Conservation (phyloP, 2,797 vertebrate species). For the Mycteria americana region DNA sequence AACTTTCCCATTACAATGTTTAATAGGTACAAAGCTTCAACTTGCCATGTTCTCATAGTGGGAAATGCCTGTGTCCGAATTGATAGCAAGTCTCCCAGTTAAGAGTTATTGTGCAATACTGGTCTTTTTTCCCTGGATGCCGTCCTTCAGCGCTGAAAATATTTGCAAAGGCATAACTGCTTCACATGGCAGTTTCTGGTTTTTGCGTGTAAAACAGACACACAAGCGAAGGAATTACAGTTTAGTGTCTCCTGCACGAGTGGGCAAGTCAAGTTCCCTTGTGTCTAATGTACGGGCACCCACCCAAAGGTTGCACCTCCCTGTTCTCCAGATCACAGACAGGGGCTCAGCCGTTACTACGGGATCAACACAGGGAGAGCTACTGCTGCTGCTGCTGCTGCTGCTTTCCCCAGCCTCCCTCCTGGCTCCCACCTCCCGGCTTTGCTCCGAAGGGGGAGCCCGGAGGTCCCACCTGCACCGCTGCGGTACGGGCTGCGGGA, state of each 20-base stretch:
- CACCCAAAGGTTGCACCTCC: no score
- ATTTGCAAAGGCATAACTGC: not conserved
- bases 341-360: rapidly evolving
- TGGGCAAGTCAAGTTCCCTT: not conserved
- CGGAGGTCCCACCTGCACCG: not conserved
- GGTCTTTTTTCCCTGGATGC: not conserved
- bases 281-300: not conserved
- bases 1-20: not conserved
- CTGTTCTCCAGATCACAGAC: no score
- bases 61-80: not conserved
- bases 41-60: not conserved
- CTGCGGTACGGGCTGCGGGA: no score
- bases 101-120: not conserved
- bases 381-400: not conserved
- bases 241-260: not conserved
- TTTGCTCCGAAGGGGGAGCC: not conserved
- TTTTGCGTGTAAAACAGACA: not conserved
- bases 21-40: not conserved
- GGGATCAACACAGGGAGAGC: not conserved
- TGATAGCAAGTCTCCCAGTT: not conserved
- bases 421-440: not conserved
- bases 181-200: not conserved
- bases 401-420: not conserved
- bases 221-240: not conserved
- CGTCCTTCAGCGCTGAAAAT: not conserved